These are phyloP conservation scores for Aurelia coerulea DNA, from an alignment of 30 jellyfish, hydroid and myxozoan genomes.

Conservation along the genomic window DNA sequence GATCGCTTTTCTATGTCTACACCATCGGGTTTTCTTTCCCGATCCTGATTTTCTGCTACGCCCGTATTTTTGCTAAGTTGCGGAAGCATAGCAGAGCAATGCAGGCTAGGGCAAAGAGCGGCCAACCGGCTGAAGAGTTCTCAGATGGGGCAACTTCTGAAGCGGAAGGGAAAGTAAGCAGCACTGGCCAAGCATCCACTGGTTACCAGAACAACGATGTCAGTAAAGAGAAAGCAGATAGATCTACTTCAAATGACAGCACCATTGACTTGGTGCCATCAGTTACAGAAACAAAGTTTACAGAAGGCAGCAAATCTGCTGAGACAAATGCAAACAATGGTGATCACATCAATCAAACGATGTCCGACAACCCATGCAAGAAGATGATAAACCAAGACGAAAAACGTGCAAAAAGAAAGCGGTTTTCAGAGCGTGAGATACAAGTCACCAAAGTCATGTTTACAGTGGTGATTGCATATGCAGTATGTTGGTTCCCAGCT, in stretches of 20 bases:
- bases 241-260: background rate
- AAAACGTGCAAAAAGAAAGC: background rate
- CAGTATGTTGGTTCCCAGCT: conserved; percentile 91
- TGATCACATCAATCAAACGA: background rate
- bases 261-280: background rate
- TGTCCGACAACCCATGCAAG: background rate
- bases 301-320: too few species aligned
- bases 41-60: conserved; percentile 43
- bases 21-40: conserved; percentile 65
- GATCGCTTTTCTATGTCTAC: conserved; percentile 60
- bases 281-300: too few species aligned
- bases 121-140: background rate
- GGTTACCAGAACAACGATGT: background rate
- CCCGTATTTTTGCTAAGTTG: conserved; percentile 24
- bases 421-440: conserved; percentile 37
- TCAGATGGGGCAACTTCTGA: background rate
- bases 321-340: background rate
- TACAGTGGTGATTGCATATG: conserved; percentile 62
- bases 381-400: conserved; percentile 5
- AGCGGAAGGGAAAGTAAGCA: background rate
- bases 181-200: too few species aligned
- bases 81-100: conserved; percentile 35
- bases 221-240: background rate
- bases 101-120: background rate
- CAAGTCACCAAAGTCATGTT: conserved; percentile 79